Evolutionary conservation across 2,113 vertebrate genomes (phyloP), one percentile per base, ranked within the genome.

Genomic region (Lepus timidus): DNA sequence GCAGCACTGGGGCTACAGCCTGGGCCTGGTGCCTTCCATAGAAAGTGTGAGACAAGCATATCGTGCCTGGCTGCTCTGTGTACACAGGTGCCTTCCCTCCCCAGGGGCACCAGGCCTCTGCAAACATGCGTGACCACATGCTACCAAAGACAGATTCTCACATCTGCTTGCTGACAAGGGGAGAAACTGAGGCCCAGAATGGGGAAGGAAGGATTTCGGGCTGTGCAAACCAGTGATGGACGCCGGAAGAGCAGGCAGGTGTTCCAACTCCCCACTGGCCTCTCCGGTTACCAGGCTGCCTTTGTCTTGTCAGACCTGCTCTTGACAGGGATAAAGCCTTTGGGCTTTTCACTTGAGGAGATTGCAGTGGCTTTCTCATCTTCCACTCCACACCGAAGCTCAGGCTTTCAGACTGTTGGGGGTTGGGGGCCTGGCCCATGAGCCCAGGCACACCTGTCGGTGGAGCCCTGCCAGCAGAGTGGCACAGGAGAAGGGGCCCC

Each of bases 61-160:
- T 84, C 17, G 6, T 4, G 61, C 55, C 88, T 74, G 27, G 17
- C 76, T 6, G 65, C 67, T 95, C 67, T 97, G 55, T 97, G 96
- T 96, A 97, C 96, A 97, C 97, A 97, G 97, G 97, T 97, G 97
- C 80, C 79, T 95, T 90, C 81, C 85, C 85, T 96, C 95, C 85
- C 87, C 61, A 65, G 93, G 94, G 95, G 93, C 85, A 58, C 78
- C 12, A 12, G 62, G 78, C 68, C 85, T 97, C 76, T 95, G 95
- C 96, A 97, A 97, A 97, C 95, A 97, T 7, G 27, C 27, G 0
- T 88, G 94, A 95, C 95, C 90, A 79, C 85, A 67, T 51, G 92
- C 90, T 95, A 88, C 95, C 67, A 79, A 88, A 96, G 96, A 97
- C 92, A 92, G 95, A 97, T 93, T 92, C 92, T 93, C 95, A 85